A percentile compares a stretch with the other conserved stretches of the same genome.
phyloP scores from a whole-genome alignment of 2,113 vertebrate species.

The Clarias magur region DNA sequence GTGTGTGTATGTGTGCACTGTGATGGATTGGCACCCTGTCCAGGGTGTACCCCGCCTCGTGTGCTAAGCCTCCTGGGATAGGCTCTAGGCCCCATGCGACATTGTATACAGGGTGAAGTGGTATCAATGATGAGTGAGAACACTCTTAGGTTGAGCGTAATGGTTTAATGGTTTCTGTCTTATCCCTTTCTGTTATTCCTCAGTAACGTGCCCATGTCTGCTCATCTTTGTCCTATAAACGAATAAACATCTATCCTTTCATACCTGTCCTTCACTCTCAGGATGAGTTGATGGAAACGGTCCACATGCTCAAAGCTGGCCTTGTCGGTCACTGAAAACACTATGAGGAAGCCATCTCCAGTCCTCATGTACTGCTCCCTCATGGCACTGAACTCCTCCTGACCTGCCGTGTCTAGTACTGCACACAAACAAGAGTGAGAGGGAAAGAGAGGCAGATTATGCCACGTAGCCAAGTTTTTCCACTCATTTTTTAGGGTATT shows the following conservation, averaged over 20 bases:
- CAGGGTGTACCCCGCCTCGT: too few relatives aligned
- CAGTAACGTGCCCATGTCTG: not conserved
- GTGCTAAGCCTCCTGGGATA: too few relatives aligned
- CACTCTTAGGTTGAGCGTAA: too few relatives aligned
- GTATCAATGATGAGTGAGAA: too few relatives aligned
- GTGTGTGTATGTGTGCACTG: too few relatives aligned
- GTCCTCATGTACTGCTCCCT: slow-evolving; percentile 99
- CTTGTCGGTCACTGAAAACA: slow-evolving; percentile 96
- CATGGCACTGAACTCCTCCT: slow-evolving; percentile 99
- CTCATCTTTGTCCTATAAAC: not conserved
- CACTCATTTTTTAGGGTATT: too few relatives aligned
- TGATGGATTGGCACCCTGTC: too few relatives aligned
- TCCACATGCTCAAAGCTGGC: slow-evolving; percentile 98
- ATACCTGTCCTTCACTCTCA: slow-evolving; percentile 97
- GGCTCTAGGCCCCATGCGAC: too few relatives aligned
- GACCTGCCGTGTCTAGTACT: slow-evolving; percentile 96
- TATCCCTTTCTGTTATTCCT: not conserved
- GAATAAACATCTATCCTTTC: slow-evolving; percentile 20
- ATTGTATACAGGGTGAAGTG: too few relatives aligned
- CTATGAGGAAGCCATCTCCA: slow-evolving; percentile 95
- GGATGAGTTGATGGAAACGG: slow-evolving; percentile 96
- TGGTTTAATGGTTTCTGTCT: not conserved
- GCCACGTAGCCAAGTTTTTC: not conserved
- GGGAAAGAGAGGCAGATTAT: not conserved
- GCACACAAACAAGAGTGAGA: not conserved